Base-by-base conservation (phyloP, 2,113 vertebrate genomes). In the Gobius niger region DNA sequence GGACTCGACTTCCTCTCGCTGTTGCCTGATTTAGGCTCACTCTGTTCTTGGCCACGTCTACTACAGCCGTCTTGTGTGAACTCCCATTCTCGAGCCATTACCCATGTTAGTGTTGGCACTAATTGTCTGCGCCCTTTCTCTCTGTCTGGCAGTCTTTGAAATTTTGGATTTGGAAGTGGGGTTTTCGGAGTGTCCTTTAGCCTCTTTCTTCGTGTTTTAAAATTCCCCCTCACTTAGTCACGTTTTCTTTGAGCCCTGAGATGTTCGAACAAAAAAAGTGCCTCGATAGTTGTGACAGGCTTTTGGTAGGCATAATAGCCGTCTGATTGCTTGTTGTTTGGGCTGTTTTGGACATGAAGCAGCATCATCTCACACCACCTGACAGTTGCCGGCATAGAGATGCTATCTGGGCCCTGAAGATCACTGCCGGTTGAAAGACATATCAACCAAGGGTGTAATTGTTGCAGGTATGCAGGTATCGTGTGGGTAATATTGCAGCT, bases 101-200 rank as follows among this genome's bases (percentile, higher is more conserved):
- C 75, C 85, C 74, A 61, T 91, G 89, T 91, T 91, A 77, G 81
- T 91, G 83, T 91, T 91, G 90, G 90, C 88, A 85, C 85, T 90
- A 90, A 90, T 90, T 84, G 84, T 82, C 81, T 70, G 74, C 52
- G 62, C 87, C 82, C 76, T 78, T 73, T 81, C 75, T 62, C 77
- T 75, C 80, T 76, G 70, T 82, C 83, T 87, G 83, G 82, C 81
- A 70, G 75, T 73, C 73, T 82, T 77, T 78, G 69, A 81, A 77
- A 84, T 71, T 68, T 83, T 56, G 74, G 73, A 56, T 75, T 84
- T 82, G 78, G 83, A 77, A 77, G 72, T 15, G 62, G 73, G 70
- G 73, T 75, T 80, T 79, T 83, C 71, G 73, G 69, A 72, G 63
- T 65, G 61, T 70, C 66, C 64, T 76, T 65, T 81, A 50, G 14